Conservation (phyloP, 37 sponge, comb jelly and placozoan species). For the Diacarnus erythraeanus region DNA sequence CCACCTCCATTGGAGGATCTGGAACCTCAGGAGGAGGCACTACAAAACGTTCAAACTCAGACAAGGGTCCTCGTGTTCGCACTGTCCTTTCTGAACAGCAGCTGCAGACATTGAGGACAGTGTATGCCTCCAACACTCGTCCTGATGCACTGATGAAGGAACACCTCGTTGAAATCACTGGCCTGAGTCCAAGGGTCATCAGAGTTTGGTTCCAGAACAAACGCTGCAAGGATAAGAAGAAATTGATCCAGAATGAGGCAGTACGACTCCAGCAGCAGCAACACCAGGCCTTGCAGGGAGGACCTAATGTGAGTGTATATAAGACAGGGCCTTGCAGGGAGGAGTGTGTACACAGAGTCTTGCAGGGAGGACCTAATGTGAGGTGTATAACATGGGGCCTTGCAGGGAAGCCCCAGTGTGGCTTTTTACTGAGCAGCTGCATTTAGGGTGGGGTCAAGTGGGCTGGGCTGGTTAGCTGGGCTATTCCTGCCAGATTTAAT, state of each 20-base stretch:
- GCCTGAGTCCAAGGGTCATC: conserved; percentile 83
- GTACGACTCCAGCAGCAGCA: conserved; percentile 34
- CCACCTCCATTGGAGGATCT: conserved; percentile 7
- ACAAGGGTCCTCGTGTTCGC: conserved; percentile 86
- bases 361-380: neutral
- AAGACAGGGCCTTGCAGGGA: neutral
- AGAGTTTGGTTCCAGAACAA: conserved; percentile 99
- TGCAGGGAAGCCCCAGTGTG: neutral
- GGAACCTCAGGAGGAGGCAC: neutral
- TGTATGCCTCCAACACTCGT: conserved; percentile 82
- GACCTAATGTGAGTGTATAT: conserved; percentile 1
- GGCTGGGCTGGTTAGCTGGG: no score
- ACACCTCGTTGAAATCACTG: conserved; percentile 86
- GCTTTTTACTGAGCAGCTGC: neutral
- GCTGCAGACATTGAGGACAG: conserved; percentile 77
- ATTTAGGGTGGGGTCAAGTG: no score
- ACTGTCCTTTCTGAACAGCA: conserved; percentile 93
- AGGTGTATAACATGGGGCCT: neutral
- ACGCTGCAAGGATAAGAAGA: conserved; percentile 99
- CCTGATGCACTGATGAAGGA: conserved; percentile 95
- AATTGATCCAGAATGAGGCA: conserved; percentile 49
- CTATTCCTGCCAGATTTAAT: no score
- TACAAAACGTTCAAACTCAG: conserved; percentile 46
- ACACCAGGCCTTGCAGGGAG: neutral
- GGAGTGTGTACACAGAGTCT: neutral